Conservation (phyloP, 2,113 vertebrate genomes). For the Oryzias woworae region DNA sequence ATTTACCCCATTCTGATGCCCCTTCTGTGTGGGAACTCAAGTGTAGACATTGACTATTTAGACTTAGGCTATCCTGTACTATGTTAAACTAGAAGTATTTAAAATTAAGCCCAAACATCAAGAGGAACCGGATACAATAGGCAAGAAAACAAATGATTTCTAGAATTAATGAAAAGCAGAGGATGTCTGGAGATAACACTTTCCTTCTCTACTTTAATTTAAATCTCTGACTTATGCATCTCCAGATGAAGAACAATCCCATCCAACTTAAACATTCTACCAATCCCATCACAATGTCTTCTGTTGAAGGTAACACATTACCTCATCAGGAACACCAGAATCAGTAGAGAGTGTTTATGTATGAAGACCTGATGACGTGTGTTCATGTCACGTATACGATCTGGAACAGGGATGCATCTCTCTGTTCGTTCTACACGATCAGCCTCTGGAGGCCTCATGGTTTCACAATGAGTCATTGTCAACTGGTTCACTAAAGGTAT, state of each 20-base stretch:
- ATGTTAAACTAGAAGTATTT: conserved; percentile 47
- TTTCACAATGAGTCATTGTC: too few species aligned
- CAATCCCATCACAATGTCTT: too few species aligned
- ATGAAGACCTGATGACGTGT: too few species aligned
- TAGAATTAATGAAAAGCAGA: conserved; percentile 51
- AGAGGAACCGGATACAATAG: conserved; percentile 45
- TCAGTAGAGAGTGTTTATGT: too few species aligned
- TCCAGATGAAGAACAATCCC: conserved; percentile 11
- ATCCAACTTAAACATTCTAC: too few species aligned
- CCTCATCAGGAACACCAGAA: too few species aligned
- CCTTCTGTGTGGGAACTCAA: conserved; percentile 1
- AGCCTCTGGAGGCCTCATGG: too few species aligned
- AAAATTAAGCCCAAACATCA: conserved; percentile 64
- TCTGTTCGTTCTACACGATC: too few species aligned
- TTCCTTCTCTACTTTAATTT: conserved; percentile 67
- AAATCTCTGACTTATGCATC: conserved; percentile 43
- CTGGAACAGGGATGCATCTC: too few species aligned
- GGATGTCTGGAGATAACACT: conserved; percentile 53
- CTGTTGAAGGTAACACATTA: too few species aligned
- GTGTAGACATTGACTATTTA: background rate
- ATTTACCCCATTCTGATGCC: background rate
- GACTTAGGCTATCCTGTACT: conserved; percentile 22
- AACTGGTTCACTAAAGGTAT: too few species aligned
- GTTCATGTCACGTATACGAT: too few species aligned
- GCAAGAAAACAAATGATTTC: conserved; percentile 64